Base-by-base conservation (phyloP, 2,888 invertebrate species). In the Pristionchus japonicus region DNA sequence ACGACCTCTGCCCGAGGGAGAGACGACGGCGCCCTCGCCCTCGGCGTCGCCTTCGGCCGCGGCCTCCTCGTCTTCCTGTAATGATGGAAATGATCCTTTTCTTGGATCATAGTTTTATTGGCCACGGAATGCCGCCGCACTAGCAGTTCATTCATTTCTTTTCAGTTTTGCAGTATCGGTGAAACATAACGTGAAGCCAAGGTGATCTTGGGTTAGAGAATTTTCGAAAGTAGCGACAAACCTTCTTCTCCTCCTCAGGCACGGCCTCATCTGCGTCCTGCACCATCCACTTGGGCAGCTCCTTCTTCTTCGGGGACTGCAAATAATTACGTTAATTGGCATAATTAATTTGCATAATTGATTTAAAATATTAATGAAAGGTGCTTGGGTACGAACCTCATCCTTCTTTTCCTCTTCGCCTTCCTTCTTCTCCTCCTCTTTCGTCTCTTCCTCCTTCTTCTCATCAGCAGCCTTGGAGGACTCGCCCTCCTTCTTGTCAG, bases 261-360 rank as follows among this genome's bases (percentile, higher is more conserved):
- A 85, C 80, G 49, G 57, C 74, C 40, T 91, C 91, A 80, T 92
- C 89, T 11, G 91, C 91, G 47, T 89, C 87, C 87, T 91, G 90
- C 23, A 92, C 91, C 91, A 91, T 91, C 91, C 91, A 90, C 86
- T 90, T 90, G 57, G 90, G 90, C 37, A 90, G 82, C n/a, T 88
- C 87, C 85, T 90, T 90, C 88, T 90, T 90, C 90, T 90, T 74
- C 13, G 90, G 90, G 9, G 84, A 37, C 85, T 85, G 64, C 1
- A 67, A 82, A 88, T 3, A 88, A 70, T 3, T 17, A 77, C 6
- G 27, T 80, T 20, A 43, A 31, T 70, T 70, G 67, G 13, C 52
- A 57, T 57, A 57, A 57, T 43, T 43, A 43, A 43, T 43, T 43
- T 43, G 23, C 17, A 57, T n/a, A n/a, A n/a, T n/a, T n/a, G n/a